These are phyloP conservation scores for Rhinogobius similis DNA, from an alignment of 2,113 vertebrate genomes.

Conservation along the genomic window DNA sequence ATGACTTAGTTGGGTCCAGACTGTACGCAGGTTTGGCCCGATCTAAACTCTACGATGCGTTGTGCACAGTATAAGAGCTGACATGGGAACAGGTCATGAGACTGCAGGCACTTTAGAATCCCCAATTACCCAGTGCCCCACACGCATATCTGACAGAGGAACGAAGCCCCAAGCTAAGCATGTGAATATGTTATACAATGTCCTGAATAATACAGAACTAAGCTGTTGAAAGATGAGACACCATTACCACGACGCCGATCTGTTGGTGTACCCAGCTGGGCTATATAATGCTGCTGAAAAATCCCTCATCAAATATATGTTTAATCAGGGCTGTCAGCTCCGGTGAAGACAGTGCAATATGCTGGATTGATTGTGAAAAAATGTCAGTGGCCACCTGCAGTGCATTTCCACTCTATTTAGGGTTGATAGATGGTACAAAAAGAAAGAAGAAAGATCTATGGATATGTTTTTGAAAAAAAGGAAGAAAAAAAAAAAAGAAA, in stretches of 20 bases:
- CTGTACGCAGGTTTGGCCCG: too few relatives aligned
- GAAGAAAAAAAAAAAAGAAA: too few relatives aligned
- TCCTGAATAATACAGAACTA: conserved; percentile 7
- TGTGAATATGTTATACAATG: conserved; percentile 11
- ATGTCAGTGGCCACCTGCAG: conserved; percentile 22
- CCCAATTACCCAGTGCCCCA: conserved; percentile 4
- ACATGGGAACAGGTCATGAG: conserved; percentile 1
- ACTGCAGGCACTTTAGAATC: conserved; percentile 1
- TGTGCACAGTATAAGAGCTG: not conserved
- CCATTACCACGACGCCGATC: conserved; percentile 3
- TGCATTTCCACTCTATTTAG: too few relatives aligned
- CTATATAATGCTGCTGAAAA: conserved; percentile 6
- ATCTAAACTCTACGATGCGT: not conserved
- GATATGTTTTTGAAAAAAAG: too few relatives aligned
- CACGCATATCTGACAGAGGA: not conserved
- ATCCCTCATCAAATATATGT: conserved; percentile 34
- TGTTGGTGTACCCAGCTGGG: conserved; percentile 26
- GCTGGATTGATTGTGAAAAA: conserved; percentile 24
- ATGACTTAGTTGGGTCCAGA: too few relatives aligned
- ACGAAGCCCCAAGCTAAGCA: not conserved
- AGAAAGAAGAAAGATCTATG: too few relatives aligned
- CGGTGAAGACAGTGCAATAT: conserved; percentile 13
- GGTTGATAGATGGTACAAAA: too few relatives aligned
- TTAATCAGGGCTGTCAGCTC: conserved; percentile 36
- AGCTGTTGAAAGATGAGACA: conserved; percentile 11